Base-by-base conservation (phyloP, 2,113 vertebrate species). In the Peromyscus polionotus region DNA sequence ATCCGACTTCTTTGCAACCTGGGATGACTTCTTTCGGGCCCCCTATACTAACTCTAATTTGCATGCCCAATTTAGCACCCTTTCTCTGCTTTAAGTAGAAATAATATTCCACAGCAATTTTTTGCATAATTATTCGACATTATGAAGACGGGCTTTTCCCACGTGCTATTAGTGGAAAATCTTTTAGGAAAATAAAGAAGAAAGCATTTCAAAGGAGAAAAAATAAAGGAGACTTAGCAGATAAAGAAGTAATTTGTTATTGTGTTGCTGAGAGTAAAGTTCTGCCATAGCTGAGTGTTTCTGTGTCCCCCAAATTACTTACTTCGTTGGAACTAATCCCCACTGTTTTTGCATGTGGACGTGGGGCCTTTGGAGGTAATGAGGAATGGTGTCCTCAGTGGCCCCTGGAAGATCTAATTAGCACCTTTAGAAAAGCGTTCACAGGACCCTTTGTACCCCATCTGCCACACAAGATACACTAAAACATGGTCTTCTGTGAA, bases 81-180 rank as follows among this genome's bases (percentile, higher is more conserved):
- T 92, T 93, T 96, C 19, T 91, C 59, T 83, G 51, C 36, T 76
- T 96, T 95, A 86, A 91, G 33, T 89, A 88, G 77, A 83, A 96
- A 91, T 92, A 75, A 89, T 93, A 93, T 73, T 96, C 72, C 80
- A 83, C 39, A 94, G 79, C 36, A 89, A 84, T 80, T 92, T 95
- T 83, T 96, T 89, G 85, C 76, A 86, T 97, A 94, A 94, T 97
- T 96, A 89, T 93, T 97, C 36, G 42, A 75, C 86, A 87, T 97
- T 94, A 95, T 77, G 86, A 83, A 87, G 36, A 87, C 83, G 42
- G 48, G 39, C 20, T 96, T 96, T 88, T 90, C 54, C 65, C 51
- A 91, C 31, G 80, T 91, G 54, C 16, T 93, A 73, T 96, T 95
- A 87, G 59, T 86, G 57, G 33, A 88, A 97, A 89, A 75, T 73